Evolutionary conservation across 2,113 vertebrate genomes (phyloP).

Genomic region (Neolamprologus fasciatus): DNA sequence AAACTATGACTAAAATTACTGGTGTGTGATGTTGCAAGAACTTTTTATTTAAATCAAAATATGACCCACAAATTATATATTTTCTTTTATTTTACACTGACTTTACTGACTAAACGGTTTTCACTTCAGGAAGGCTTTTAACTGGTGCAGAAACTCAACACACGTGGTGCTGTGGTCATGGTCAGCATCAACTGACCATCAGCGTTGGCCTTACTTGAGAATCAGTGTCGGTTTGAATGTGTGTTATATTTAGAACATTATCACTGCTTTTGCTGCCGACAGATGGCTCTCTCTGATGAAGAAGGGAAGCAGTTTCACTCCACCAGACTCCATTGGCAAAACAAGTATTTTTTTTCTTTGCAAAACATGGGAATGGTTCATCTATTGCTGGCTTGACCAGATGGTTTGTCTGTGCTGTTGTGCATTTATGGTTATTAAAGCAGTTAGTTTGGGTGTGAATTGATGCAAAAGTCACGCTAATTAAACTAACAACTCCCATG

Average conservation of each 20-base stretch:
- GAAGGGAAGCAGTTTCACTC: neutral
- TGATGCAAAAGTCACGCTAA: neutral
- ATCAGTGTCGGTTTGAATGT: neutral
- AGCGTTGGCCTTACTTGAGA: neutral
- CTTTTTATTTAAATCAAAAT: neutral
- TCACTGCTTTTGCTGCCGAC: neutral
- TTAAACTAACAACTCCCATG: neutral
- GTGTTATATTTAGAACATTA: neutral
- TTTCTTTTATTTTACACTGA: neutral
- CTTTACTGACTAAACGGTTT: neutral
- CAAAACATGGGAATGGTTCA: neutral
- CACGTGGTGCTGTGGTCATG: neutral
- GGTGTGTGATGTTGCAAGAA: neutral
- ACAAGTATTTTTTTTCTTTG: neutral
- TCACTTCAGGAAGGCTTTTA: neutral
- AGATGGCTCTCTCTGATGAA: neutral
- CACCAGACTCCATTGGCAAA: neutral
- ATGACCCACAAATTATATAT: neutral
- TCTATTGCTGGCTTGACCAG: neutral
- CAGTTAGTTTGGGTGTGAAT: neutral
- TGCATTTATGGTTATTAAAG: neutral
- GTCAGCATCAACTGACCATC: neutral
- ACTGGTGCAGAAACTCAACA: neutral
- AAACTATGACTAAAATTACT: neutral
- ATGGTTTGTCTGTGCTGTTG: neutral